These are phyloP conservation scores for Tauraco erythrolophus DNA, from an alignment of 2,113 vertebrate species.

Conservation along the genomic window DNA sequence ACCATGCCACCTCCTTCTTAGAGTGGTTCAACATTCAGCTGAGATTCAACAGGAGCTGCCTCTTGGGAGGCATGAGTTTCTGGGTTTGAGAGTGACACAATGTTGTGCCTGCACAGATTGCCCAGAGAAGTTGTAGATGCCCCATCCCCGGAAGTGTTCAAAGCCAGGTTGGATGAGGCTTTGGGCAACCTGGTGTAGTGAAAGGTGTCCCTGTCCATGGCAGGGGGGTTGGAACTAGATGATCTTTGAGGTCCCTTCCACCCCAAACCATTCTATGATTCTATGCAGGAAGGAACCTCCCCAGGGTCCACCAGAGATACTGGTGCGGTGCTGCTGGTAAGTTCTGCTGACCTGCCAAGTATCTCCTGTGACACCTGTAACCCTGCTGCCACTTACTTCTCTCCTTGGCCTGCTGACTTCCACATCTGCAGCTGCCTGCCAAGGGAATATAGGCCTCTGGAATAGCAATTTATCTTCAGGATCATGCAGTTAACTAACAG, in stretches of 20 bases:
- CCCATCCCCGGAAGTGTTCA: no score
- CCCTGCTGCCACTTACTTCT: neutral
- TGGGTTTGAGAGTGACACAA: neutral
- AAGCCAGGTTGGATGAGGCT: no score
- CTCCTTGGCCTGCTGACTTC: neutral
- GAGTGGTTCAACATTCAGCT: neutral
- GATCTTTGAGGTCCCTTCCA: no score
- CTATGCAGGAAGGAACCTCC: neutral
- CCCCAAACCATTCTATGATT: no score
- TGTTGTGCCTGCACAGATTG: neutral
- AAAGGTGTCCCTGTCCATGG: no score
- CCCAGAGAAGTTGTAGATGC: no score
- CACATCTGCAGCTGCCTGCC: neutral
- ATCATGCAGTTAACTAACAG: no score
- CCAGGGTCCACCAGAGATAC: accelerated
- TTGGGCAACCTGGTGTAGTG: no score
- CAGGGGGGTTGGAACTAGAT: no score
- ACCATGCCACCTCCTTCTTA: neutral
- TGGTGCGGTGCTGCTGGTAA: neutral
- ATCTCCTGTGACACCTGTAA: neutral
- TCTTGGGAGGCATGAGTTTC: neutral
- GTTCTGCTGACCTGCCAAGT: neutral
- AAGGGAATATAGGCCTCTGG: neutral
- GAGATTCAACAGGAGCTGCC: neutral
- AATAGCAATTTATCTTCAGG: neutral